phyloP scores from a whole-genome alignment of 1,140 invertebrate genomes.

The Drosophila hydei region DNA sequence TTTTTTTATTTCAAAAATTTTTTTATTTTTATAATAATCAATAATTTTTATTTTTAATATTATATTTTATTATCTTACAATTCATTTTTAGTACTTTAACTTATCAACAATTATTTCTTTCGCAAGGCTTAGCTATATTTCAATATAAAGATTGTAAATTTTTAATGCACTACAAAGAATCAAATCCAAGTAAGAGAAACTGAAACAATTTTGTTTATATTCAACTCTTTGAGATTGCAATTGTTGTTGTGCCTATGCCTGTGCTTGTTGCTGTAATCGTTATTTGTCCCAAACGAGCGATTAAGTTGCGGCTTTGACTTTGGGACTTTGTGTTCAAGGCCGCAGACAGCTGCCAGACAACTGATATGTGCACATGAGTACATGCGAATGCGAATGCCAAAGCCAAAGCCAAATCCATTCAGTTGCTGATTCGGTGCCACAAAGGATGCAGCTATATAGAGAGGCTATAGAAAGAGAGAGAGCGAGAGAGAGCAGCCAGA shows the following conservation, averaged over 20 bases:
- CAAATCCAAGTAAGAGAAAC: too few relatives aligned
- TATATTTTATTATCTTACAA: too few relatives aligned
- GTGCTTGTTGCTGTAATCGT: conserved; percentile 48
- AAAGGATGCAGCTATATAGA: conserved; percentile 59
- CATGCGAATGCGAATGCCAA: conserved; percentile 51
- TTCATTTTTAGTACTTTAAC: too few relatives aligned
- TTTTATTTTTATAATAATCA: too few relatives aligned
- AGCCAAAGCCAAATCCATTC: conserved; percentile 51
- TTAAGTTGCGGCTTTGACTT: conserved; percentile 78
- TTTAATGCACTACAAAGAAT: too few relatives aligned
- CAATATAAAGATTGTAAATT: too few relatives aligned
- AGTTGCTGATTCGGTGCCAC: conserved; percentile 56
- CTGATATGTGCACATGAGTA: conserved; percentile 81
- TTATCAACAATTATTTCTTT: too few relatives aligned
- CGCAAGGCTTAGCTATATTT: too few relatives aligned
- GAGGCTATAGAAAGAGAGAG: not conserved
- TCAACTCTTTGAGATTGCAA: conserved; percentile 24
- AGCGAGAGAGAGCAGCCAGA: conserved; percentile 24
- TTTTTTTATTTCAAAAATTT: too few relatives aligned
- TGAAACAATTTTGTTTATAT: conserved; percentile 51
- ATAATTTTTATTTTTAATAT: too few relatives aligned
- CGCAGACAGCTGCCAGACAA: conserved; percentile 82
- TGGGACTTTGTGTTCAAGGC: conserved; percentile 66
- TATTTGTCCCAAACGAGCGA: conserved; percentile 45
- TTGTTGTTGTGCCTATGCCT: conserved; percentile 26